Base-by-base conservation (phyloP, 2,113 vertebrate species). In the Pipa parva region DNA sequence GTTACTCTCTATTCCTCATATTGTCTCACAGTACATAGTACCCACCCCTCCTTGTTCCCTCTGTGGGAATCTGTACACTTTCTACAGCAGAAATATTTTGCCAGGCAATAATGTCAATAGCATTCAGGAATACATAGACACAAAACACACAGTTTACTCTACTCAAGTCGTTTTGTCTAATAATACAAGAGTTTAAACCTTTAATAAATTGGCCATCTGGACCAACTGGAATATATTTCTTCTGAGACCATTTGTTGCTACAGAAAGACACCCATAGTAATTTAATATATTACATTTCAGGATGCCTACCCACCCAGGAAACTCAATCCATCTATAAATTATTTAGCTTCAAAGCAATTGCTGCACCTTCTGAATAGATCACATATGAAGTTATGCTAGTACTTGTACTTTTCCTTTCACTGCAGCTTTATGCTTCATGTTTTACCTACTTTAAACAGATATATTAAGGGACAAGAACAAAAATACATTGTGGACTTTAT, bases 221-320 rank as follows among this genome's bases (percentile, higher is more conserved):
- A 56, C 52, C 52, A 56, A 56, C 52, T 56, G 50, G 50, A 27
- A 25, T 17, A 29, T 56, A 18, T 31, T 56, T 27, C 27, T 56
- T 31, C 8, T 17, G 2, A 27, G 13, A 56, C 13, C 52, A 56
- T 17, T 56, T 56, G 52, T 31, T 27, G 26, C 13, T 25, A 12
- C 29, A 31, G 29, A 6, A 31, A 31, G 29, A 31, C 5, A 5
- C 10, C 10, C 10, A 31, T 31, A 31, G 5, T 31, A 13, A 22
- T 25, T 52, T 52, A 26, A 26, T n/a, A 17, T 31, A n/a, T 18
- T 18, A 12, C n/a, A 56, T 56, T 31, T 56, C 52, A 29, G 2
- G n/a, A 13, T 55, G 26, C 26, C 52, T 13, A 29, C 18, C 21
- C 21, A 7, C 21, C 4, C 9, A 49, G 18, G 18, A 49, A 49